Evolutionary conservation across 1,140 invertebrate species (phyloP), one percentile per base, ranked within the genome.

Genomic region (Drosophila equinoxialis): DNA sequence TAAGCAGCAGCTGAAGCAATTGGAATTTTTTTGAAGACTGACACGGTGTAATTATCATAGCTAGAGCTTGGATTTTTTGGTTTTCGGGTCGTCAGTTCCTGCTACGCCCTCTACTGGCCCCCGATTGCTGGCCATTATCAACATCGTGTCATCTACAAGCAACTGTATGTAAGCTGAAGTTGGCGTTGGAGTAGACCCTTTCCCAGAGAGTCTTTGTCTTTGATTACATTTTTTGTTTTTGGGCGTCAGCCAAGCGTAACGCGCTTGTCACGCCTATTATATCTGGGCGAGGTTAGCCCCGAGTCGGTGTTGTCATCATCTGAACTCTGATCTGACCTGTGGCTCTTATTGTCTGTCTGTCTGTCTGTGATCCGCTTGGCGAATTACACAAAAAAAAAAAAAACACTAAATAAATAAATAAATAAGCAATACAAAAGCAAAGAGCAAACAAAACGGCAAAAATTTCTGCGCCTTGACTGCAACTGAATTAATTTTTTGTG

Each of bases 221-320:
- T 90, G 87, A 90, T 90, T 90, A 90, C 30, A 30, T 30, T 30
- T 30, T 30, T 6, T 30, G 30, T 90, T 87, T 81, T 81, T 90
- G 67, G 81, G 77, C 75, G 79, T 68, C 79, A 90, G 77, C 87
- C 65, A 58, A 90, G 82, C 87, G 87, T 86, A 90, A 73, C 82
- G 75, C 81, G 85, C 85, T 77, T 90, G 87, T 90, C 87, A 90
- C 87, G 87, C 87, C 87, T 90, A 90, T 90, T 87, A 87, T 55
- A 14, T 23, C n/a, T 17, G 33, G 59, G 60, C 57, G 82, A 81
- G 79, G 83, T 77, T 82, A 79, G 63, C 65, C 66, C 23, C 23
- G 3, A 26, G 57, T 30, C 33, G 39, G 51, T 48, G 70, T 69
- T 64, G 76, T 79, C 45, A 51, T 51, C 74, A 81, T 78, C 84